Conservation (phyloP, 2,888 invertebrate genomes). For the Ryuthela nishihirai region DNA sequence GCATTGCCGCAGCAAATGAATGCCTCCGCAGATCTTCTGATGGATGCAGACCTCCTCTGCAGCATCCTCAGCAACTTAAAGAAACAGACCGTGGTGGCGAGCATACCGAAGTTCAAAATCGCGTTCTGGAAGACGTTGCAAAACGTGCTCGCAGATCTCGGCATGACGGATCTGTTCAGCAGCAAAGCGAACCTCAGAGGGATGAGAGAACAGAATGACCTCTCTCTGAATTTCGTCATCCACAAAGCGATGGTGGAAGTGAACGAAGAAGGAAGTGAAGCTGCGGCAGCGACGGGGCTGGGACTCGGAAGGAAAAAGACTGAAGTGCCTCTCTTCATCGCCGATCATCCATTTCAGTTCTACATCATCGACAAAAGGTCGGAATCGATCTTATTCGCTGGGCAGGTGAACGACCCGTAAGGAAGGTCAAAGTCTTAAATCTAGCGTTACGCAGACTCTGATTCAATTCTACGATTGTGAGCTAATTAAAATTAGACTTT, state of each 20-base stretch:
- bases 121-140: slow-evolving; percentile 17
- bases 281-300: slow-evolving; percentile 10
- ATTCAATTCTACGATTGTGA: no score
- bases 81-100: not conserved
- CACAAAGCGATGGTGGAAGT: slow-evolving; percentile 28
- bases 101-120: slow-evolving; percentile 18
- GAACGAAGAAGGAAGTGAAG: slow-evolving; percentile 16
- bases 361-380: slow-evolving; percentile 21
- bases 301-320: slow-evolving; percentile 6
- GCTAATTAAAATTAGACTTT: no score
- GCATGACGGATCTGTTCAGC: slow-evolving; percentile 22
- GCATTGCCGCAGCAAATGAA: slow-evolving; percentile 16
- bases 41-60: slow-evolving; percentile 3
- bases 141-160: slow-evolving; percentile 14
- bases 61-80: slow-evolving; percentile 4
- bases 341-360: slow-evolving; percentile 26
- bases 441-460: no score
- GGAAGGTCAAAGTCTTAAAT: no score
- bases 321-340: not conserved
- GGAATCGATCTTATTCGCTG: slow-evolving; percentile 15
- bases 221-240: slow-evolving; percentile 20
- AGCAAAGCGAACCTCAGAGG: slow-evolving; percentile 24
- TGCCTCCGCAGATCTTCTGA: slow-evolving; percentile 6
- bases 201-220: slow-evolving; percentile 17
- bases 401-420: slow-evolving; percentile 17